A percentile compares a stretch with the other conserved stretches of the same genome.
These are phyloP conservation scores for Gallinago solitaria DNA, from an alignment of 2,797 vertebrate genomes.

Conservation along the genomic window DNA sequence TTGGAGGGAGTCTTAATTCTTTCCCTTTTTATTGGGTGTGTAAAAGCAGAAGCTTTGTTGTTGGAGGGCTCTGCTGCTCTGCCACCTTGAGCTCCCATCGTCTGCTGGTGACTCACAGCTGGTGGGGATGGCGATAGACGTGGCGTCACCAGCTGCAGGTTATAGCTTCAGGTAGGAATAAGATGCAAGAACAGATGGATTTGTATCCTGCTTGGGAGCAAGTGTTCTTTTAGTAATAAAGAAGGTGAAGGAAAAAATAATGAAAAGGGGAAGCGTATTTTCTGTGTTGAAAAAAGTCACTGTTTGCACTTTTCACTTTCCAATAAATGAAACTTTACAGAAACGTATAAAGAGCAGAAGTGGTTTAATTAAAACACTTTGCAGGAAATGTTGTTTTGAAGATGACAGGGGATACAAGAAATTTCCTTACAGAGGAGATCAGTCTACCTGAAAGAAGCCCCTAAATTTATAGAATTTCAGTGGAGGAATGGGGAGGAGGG, in stretches of 20 bases:
- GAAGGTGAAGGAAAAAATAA: background rate
- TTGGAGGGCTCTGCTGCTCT: background rate
- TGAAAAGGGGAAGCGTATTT: background rate
- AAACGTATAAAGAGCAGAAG: background rate
- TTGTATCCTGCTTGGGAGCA: background rate
- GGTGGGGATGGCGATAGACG: background rate
- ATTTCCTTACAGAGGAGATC: background rate
- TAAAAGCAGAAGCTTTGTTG: background rate
- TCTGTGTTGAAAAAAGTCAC: background rate
- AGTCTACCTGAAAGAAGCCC: background rate
- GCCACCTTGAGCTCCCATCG: background rate
- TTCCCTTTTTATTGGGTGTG: constrained; percentile 47
- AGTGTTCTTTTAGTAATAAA: background rate
- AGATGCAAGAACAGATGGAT: constrained; percentile 34
- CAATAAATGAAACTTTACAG: background rate
- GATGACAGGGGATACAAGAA: background rate
- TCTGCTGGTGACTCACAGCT: background rate
- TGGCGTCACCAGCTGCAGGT: constrained; percentile 3
- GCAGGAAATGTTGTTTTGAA: background rate
- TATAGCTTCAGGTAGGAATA: constrained; percentile 48
- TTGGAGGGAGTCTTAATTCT: constrained; percentile 44
- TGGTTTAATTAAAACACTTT: background rate
- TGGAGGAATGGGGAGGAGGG: background rate
- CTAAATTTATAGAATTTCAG: background rate
- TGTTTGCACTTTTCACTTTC: background rate